phyloP scores from a whole-genome alignment of 1,140 invertebrate genomes.

The Notospermus geniculatus region DNA sequence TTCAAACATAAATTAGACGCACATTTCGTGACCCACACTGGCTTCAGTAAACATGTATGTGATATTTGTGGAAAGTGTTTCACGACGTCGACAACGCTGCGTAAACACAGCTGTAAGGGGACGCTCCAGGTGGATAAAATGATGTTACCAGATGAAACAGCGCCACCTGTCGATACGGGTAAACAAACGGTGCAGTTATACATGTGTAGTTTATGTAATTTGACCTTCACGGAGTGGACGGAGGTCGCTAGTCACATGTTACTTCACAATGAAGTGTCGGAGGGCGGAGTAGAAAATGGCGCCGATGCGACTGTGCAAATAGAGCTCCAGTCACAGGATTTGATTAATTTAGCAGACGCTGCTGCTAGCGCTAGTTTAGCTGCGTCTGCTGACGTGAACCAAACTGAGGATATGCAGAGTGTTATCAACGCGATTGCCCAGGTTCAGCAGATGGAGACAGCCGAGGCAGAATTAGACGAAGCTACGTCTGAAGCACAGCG shows the following conservation, averaged over 20 bases:
- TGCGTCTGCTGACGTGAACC: too few relatives aligned
- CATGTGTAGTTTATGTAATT: constrained; percentile 10
- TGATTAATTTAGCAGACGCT: constrained; percentile 4
- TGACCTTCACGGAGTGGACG: constrained; percentile 6
- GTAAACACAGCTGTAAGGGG: constrained; percentile 19
- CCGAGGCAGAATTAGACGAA: too few relatives aligned
- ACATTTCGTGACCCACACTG: constrained; percentile 30
- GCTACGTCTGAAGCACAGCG: too few relatives aligned
- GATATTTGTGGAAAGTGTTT: constrained; percentile 22
- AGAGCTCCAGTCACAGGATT: constrained; percentile 7
- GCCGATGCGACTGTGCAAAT: background rate
- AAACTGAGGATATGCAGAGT: too few relatives aligned
- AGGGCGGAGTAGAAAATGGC: background rate
- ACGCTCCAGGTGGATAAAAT: background rate
- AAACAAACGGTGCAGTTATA: background rate
- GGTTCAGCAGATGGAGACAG: too few relatives aligned
- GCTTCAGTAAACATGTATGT: constrained; percentile 29
- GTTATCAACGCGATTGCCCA: too few relatives aligned
- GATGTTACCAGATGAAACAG: background rate
- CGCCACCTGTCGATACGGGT: background rate
- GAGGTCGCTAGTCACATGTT: background rate
- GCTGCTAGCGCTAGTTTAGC: background rate
- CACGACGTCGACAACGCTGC: constrained; percentile 20
- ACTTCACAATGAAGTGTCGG: background rate
- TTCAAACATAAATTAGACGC: constrained; percentile 60